Conservation (phyloP, 2,113 vertebrate genomes). For the Empidonax alnorum region DNA sequence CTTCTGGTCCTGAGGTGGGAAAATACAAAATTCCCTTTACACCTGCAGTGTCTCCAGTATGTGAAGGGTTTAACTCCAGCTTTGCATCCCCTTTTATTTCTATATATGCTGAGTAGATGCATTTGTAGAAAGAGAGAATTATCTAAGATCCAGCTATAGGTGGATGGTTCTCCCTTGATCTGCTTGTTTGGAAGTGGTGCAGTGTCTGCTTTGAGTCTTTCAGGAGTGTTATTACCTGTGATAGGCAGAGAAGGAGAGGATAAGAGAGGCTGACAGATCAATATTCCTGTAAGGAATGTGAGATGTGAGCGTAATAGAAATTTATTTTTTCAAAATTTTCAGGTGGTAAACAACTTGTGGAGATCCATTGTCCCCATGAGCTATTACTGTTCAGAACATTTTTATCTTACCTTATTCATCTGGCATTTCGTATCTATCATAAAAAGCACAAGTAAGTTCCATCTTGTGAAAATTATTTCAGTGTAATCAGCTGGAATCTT, state of each 20-base stretch:
- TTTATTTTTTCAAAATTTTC: background rate
- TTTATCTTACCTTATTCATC: constrained; percentile 79
- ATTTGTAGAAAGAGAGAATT: background rate
- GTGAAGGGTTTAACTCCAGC: background rate
- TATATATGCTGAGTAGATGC: background rate
- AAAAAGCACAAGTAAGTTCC: constrained; percentile 80
- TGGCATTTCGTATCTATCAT: constrained; percentile 84
- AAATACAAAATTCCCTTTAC: background rate
- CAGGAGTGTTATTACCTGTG: background rate
- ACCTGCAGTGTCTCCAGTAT: background rate
- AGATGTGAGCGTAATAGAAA: background rate
- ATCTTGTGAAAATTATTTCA: background rate
- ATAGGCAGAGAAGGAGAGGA: background rate
- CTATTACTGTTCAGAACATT: constrained; percentile 80
- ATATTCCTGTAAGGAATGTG: background rate
- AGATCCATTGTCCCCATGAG: constrained; percentile 79
- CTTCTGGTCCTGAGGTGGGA: background rate
- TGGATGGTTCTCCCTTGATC: background rate
- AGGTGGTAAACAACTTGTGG: constrained; percentile 58
- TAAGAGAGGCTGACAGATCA: background rate
- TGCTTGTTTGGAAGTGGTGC: background rate
- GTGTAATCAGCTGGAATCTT: background rate
- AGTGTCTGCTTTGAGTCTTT: background rate
- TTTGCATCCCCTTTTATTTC: background rate
- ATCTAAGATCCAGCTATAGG: background rate